Evolutionary conservation across 2,888 invertebrate species (phyloP).

Genomic region (Limnephilus rhombicus): DNA sequence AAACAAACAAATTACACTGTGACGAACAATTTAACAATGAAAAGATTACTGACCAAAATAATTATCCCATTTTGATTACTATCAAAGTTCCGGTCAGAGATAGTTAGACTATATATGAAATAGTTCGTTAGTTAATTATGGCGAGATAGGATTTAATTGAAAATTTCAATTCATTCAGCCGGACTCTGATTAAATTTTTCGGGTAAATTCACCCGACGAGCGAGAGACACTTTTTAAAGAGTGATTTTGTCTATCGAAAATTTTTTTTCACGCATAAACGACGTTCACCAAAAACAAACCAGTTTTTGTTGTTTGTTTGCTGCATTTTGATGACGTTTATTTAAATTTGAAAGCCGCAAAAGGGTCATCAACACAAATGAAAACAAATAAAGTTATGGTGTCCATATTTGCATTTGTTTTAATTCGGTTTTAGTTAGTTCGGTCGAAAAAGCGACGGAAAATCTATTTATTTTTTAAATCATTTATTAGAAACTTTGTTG

Average conservation of each 20-base stretch:
- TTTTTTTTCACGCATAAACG: not conserved
- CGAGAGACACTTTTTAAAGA: not conserved
- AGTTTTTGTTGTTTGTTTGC: not conserved
- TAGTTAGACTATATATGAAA: not conserved
- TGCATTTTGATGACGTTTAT: not conserved
- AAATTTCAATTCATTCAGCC: not conserved
- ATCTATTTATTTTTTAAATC: too few species aligned
- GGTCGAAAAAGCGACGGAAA: too few species aligned
- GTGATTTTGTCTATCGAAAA: not conserved
- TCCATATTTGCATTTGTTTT: not conserved
- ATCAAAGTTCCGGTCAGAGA: not conserved
- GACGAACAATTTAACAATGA: too few species aligned
- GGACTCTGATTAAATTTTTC: not conserved
- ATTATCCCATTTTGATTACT: not conserved
- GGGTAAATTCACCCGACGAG: not conserved
- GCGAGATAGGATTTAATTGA: not conserved
- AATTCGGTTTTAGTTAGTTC: too few species aligned
- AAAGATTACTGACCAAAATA: not conserved
- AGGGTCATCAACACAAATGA: not conserved
- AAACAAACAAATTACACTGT: too few species aligned
- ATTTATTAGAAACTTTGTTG: too few species aligned
- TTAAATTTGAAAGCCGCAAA: not conserved
- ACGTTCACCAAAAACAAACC: not conserved
- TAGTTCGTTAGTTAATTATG: not conserved
- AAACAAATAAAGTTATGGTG: not conserved